A percentile compares a stretch with the other conserved stretches of the same genome.
These are phyloP conservation scores for Nannoperca obscura DNA, from an alignment of 2,797 vertebrate genomes.

Conservation along the genomic window DNA sequence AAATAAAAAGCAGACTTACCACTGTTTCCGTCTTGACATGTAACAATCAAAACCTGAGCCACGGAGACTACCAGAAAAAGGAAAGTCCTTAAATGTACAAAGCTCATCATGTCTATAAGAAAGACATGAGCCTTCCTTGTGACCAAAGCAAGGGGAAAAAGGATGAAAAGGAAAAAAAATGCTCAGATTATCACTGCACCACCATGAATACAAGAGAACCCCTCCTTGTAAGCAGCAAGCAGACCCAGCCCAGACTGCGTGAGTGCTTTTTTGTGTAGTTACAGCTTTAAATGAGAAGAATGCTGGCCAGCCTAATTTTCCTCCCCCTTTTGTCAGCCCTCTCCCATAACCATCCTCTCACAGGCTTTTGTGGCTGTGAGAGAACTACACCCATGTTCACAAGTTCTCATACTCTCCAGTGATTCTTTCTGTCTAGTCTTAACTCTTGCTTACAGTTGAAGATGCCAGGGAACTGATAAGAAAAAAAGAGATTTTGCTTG, in stretches of 20 bases:
- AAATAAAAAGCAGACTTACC: slow-evolving; percentile 81
- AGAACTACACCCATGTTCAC: slow-evolving; percentile 83
- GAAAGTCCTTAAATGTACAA: slow-evolving; percentile 85
- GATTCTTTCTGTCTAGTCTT: slow-evolving; percentile 22
- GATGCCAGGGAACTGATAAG: slow-evolving; percentile 46
- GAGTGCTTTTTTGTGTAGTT: slow-evolving; percentile 89
- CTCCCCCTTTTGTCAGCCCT: slow-evolving; percentile 87
- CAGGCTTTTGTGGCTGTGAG: slow-evolving; percentile 74
- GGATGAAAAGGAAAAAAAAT: slow-evolving; percentile 65
- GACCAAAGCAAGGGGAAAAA: slow-evolving; percentile 70
- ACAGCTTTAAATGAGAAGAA: slow-evolving; percentile 99
- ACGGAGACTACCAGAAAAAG: slow-evolving; percentile 81
- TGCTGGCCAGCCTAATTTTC: slow-evolving; percentile 95
- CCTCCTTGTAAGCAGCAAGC: slow-evolving; percentile 89
- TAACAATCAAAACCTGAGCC: slow-evolving; percentile 82
- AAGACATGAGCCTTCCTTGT: slow-evolving; percentile 83
- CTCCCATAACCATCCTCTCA: slow-evolving; percentile 84
- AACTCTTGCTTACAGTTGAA: neutral
- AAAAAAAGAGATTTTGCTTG: slow-evolving; percentile 13
- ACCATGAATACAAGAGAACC: slow-evolving; percentile 84
- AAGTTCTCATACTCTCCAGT: slow-evolving; percentile 65
- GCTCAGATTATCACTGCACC: slow-evolving; percentile 82
- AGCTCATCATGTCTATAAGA: slow-evolving; percentile 85
- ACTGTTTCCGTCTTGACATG: slow-evolving; percentile 80
- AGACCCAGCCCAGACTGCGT: slow-evolving; percentile 90